phyloP scores from a whole-genome alignment of 2,888 invertebrate species.

The Calameuta pallipes region DNA sequence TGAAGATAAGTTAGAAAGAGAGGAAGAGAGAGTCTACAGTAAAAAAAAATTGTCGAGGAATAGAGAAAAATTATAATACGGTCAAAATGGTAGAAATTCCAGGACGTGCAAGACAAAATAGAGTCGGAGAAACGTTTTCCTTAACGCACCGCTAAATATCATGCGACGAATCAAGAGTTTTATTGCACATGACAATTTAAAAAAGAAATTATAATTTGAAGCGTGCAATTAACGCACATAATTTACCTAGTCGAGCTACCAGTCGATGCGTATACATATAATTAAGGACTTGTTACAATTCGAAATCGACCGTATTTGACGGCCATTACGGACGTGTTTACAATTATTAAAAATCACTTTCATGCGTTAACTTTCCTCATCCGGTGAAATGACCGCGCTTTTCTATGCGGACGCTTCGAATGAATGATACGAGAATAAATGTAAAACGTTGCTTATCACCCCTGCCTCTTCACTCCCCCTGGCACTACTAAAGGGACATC shows the following conservation, averaged over 20 bases:
- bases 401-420: not conserved
- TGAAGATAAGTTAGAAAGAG: conserved; percentile 11
- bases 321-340: not conserved
- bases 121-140: not conserved
- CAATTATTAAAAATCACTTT: conserved; percentile 7
- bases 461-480: not conserved
- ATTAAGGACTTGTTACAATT: not conserved
- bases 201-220: not conserved
- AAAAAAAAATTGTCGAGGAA: conserved; percentile 3
- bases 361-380: not conserved
- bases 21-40: conserved; percentile 9
- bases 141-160: not conserved
- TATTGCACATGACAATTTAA: not conserved
- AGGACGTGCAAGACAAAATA: not conserved
- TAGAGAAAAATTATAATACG: not conserved
- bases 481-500: too few relatives aligned
- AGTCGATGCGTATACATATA: conserved; percentile 1
- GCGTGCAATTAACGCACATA: not conserved
- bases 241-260: not conserved
- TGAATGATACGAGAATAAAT: not conserved
- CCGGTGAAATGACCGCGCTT: not conserved
- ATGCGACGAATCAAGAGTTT: not conserved
- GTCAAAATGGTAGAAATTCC: not conserved
- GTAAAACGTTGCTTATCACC: not conserved
- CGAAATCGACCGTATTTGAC: not conserved